A percentile compares a stretch with the other conserved stretches of the same genome.
phyloP scores from a whole-genome alignment of 2,888 invertebrate genomes.

The Bembecia ichneumoniformis region DNA sequence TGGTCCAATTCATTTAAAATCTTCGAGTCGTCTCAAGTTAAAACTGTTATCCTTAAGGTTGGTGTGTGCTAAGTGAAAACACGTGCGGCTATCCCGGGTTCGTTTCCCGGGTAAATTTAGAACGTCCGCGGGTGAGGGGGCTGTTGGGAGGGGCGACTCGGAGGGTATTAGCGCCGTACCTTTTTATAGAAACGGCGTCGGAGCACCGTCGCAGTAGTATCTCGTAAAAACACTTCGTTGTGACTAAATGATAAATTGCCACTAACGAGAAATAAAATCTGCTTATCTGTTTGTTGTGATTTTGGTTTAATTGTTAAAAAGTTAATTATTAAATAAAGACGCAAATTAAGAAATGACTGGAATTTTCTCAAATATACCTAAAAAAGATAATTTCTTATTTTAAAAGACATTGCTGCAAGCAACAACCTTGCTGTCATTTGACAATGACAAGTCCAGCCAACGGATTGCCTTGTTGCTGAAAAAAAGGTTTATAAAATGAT shows the following conservation, averaged over 20 bases:
- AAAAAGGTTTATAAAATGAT: too few species aligned
- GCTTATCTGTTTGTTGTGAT: not conserved
- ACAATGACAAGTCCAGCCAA: too few species aligned
- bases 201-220: constrained; percentile 36
- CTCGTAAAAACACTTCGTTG: constrained; percentile 34
- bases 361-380: too few species aligned
- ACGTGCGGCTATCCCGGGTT: constrained; percentile 55
- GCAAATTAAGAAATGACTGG: too few species aligned
- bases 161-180: constrained; percentile 49
- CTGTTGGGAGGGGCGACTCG: constrained; percentile 11
- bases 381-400: too few species aligned
- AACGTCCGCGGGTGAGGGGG: constrained; percentile 27
- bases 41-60: constrained; percentile 32
- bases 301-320: not conserved
- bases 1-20: too few species aligned
- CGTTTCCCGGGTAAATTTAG: constrained; percentile 64
- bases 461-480: too few species aligned
- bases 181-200: constrained; percentile 64
- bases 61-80: constrained; percentile 57
- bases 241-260: constrained; percentile 31
- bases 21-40: constrained; percentile 24
- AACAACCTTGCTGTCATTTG: too few species aligned
- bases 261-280: constrained; percentile 29
- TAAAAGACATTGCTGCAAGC: too few species aligned
- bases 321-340: too few species aligned